These are phyloP conservation scores for Trachops cirrhosus DNA, from an alignment of 2,797 vertebrate species.

Conservation along the genomic window DNA sequence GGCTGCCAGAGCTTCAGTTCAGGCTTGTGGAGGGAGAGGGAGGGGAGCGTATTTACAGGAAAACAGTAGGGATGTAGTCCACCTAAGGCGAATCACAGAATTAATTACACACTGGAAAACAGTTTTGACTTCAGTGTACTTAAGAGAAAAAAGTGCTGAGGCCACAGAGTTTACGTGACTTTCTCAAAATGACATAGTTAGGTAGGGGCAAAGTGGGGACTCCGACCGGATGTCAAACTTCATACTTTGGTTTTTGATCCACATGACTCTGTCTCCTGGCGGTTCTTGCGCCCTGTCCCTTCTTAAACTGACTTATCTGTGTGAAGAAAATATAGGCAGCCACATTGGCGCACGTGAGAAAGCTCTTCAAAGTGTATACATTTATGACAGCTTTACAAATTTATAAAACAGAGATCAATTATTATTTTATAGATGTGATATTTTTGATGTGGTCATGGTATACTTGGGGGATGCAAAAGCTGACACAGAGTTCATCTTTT, in stretches of 20 bases:
- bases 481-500: not conserved
- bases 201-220: not conserved
- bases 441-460: not conserved
- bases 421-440: not conserved
- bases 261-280: not conserved
- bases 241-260: not conserved
- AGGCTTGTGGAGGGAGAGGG: no score
- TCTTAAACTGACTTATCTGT: not conserved
- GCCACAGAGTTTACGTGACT: not conserved
- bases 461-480: not conserved
- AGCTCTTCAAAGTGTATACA: not conserved
- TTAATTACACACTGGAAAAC: not conserved
- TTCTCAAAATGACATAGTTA: not conserved
- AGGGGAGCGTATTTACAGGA: not conserved
- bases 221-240: not conserved
- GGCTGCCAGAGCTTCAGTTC: not conserved
- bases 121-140: not conserved
- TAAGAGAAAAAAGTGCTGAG: not conserved
- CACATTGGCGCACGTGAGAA: not conserved
- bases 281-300: not conserved
- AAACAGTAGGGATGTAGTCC: not conserved
- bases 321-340: not conserved
- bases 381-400: not conserved
- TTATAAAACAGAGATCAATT: not conserved
- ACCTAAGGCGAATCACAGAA: not conserved